Conservation (phyloP, 1,140 invertebrate species). For the Oryzaephilus surinamensis region DNA sequence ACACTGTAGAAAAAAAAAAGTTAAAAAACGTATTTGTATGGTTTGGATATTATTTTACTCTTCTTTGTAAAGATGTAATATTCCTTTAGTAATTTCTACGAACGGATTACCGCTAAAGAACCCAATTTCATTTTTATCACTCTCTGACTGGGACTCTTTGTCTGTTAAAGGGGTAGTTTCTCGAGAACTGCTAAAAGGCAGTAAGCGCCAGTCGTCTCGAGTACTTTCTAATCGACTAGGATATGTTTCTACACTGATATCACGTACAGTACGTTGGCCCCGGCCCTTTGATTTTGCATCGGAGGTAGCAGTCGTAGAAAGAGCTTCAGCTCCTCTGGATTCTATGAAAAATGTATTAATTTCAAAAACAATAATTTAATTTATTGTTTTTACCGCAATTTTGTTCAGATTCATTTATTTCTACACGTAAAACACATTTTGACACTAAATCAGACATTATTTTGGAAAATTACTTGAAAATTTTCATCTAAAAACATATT, state of each 20-base stretch:
- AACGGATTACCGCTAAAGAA: constrained; percentile 96
- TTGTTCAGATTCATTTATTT: constrained; percentile 38
- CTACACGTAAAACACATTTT: constrained; percentile 47
- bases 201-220: constrained; percentile 38
- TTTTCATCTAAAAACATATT: too few relatives aligned
- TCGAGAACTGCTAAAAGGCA: constrained; percentile 33
- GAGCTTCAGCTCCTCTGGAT: constrained; percentile 13
- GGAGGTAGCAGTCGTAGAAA: constrained; percentile 3
- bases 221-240: constrained; percentile 40
- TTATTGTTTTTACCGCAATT: constrained; percentile 26
- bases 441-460: constrained; percentile 42
- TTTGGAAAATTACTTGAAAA: not conserved
- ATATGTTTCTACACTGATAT: constrained; percentile 57
- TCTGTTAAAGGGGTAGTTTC: constrained; percentile 37
- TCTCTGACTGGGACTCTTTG: constrained; percentile 34
- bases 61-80: constrained; percentile 93
- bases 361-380: not conserved
- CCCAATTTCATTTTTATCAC: constrained; percentile 48
- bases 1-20: constrained; percentile 39
- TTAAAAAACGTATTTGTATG: not conserved
- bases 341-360: constrained; percentile 8
- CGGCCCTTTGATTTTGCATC: constrained; percentile 14
- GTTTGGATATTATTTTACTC: constrained; percentile 40
- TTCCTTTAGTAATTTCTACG: constrained; percentile 92
- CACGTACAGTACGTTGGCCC: constrained; percentile 41